Evolutionary conservation across 2,113 vertebrate species (phyloP).

Genomic region (Paramisgurnus dabryanus): DNA sequence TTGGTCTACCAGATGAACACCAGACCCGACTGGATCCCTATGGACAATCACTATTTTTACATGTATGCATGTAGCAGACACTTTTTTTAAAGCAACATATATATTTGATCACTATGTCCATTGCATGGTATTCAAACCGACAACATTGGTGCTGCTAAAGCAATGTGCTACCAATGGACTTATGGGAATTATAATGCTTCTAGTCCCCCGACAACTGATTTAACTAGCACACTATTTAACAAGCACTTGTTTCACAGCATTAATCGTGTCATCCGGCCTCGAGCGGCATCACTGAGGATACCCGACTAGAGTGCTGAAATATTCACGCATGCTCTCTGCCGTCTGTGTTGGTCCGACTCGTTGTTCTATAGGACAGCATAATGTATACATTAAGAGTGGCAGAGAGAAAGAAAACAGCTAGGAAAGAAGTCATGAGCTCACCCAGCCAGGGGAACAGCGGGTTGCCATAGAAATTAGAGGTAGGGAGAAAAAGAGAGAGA

Average conservation of each 20-base stretch:
- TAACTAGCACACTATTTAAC: conserved; percentile 17
- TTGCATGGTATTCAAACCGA: no score
- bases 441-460: conserved; percentile 51
- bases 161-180: no score
- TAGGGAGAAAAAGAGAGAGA: conserved; percentile 16
- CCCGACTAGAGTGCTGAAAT: background rate
- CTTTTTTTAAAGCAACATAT: no score
- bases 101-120: no score
- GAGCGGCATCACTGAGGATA: conserved; percentile 22
- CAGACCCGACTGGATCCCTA: no score
- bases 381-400: conserved; percentile 22
- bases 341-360: conserved; percentile 3
- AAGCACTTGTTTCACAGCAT: conserved; percentile 29
- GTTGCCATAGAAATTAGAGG: conserved; percentile 65
- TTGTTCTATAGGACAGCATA: conserved; percentile 31
- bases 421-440: conserved; percentile 49
- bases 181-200: no score
- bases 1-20: no score
- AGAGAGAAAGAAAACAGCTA: conserved; percentile 20
- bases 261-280: conserved; percentile 31
- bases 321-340: background rate
- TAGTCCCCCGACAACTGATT: background rate
- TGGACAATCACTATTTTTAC: no score
- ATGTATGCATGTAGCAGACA: no score
- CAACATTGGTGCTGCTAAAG: no score